Conservation (phyloP, 2,797 vertebrate genomes). For the Gallinago stenura region DNA sequence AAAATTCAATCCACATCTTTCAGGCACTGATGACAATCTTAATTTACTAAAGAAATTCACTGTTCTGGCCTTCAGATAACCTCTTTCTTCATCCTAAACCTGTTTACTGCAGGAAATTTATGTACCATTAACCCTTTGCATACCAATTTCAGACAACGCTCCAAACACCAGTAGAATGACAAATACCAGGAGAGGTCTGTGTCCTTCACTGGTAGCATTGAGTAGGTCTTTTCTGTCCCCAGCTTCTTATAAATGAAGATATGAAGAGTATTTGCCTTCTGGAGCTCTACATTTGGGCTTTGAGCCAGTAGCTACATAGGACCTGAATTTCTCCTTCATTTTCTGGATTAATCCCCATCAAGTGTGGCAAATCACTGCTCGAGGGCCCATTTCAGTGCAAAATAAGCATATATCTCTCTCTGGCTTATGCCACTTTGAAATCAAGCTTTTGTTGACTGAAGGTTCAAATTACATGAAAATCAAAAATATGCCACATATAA, state of each 20-base stretch:
- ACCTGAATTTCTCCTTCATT: not conserved
- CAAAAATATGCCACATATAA: not conserved
- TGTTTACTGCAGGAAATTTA: not conserved
- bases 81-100: not conserved
- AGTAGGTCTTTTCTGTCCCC: not conserved
- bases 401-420: not conserved
- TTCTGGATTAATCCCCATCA: slow-evolving; percentile 32
- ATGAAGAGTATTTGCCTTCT: not conserved
- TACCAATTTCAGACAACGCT: not conserved
- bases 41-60: not conserved
- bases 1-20: not conserved
- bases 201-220: not conserved
- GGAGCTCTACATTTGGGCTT: not conserved
- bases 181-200: not conserved
- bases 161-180: not conserved
- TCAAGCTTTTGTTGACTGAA: not conserved
- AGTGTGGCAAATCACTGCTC: slow-evolving; percentile 24
- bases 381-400: not conserved
- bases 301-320: not conserved
- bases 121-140: not conserved
- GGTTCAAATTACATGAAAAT: not conserved
- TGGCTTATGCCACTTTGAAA: slow-evolving; percentile 17
- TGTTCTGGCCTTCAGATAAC: not conserved
- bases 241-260: not conserved
- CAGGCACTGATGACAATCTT: not conserved